Percentiles rank a stretch among this genome's conserved stretches.
These are phyloP conservation scores for Beris chalybata DNA, from an alignment of 2,888 invertebrate species.

Conservation along the genomic window DNA sequence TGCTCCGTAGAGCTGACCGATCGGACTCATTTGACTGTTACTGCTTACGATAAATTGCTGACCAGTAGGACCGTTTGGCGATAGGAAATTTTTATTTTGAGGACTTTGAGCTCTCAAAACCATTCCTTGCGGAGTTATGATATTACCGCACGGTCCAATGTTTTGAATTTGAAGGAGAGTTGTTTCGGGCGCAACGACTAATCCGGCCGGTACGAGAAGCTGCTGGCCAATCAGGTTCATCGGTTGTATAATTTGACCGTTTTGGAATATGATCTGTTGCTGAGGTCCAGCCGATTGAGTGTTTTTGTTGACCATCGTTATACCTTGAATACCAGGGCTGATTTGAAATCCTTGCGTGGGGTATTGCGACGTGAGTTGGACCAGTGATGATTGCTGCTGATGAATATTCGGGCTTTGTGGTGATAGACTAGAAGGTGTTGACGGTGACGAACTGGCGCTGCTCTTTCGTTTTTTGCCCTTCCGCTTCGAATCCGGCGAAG, in stretches of 20 bases:
- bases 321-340: slow-evolving; percentile 76
- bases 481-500: slow-evolving; percentile 73
- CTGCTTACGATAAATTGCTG: slow-evolving; percentile 76
- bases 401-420: slow-evolving; percentile 50
- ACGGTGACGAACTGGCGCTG: slow-evolving; percentile 48
- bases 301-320: slow-evolving; percentile 60
- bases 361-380: slow-evolving; percentile 60
- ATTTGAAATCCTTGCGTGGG: slow-evolving; percentile 77
- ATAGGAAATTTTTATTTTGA: slow-evolving; percentile 74
- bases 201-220: slow-evolving; percentile 80
- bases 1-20: slow-evolving; percentile 57
- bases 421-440: slow-evolving; percentile 49
- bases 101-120: slow-evolving; percentile 76
- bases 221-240: slow-evolving; percentile 83
- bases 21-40: slow-evolving; percentile 77
- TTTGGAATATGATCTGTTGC: slow-evolving; percentile 53
- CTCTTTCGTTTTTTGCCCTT: slow-evolving; percentile 75
- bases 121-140: slow-evolving; percentile 72
- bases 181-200: slow-evolving; percentile 82
- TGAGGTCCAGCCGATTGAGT: slow-evolving; percentile 60
- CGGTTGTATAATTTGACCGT: slow-evolving; percentile 74
- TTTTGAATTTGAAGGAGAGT: slow-evolving; percentile 78
- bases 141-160: slow-evolving; percentile 67
- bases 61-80: slow-evolving; percentile 64
- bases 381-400: slow-evolving; percentile 44